Conservation (phyloP, 2,113 vertebrate species). For the Siphamia tubifer region DNA sequence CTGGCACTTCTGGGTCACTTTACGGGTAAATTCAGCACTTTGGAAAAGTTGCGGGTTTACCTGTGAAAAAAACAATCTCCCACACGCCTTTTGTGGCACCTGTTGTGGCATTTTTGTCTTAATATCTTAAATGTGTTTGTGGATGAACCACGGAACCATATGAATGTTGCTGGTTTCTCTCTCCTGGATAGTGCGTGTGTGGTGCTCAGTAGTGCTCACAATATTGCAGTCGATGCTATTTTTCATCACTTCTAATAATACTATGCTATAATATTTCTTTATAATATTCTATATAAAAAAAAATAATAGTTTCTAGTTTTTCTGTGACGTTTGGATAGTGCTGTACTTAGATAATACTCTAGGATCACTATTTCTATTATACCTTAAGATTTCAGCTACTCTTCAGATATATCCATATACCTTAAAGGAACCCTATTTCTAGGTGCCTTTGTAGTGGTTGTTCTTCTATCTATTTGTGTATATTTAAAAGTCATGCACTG, state of each 20-base stretch:
- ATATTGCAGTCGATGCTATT: slow-evolving; percentile 45
- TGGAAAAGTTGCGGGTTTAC: slow-evolving; percentile 37
- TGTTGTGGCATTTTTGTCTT: slow-evolving; percentile 1
- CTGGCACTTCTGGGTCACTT: slow-evolving; percentile 67
- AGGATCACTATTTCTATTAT: slow-evolving; percentile 12
- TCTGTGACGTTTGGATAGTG: slow-evolving; percentile 43
- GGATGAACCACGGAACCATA: not conserved
- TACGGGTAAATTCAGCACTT: slow-evolving; percentile 57
- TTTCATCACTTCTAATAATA: slow-evolving; percentile 37
- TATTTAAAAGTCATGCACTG: slow-evolving; percentile 37
- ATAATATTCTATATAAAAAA: slow-evolving; percentile 19
- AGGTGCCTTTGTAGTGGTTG: slow-evolving; percentile 51
- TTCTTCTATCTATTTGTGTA: slow-evolving; percentile 44
- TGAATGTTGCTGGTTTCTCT: slow-evolving; percentile 17
- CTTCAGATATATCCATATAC: slow-evolving; percentile 8
- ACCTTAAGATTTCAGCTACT: not conserved
- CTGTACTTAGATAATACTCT: slow-evolving; percentile 27
- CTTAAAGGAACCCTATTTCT: slow-evolving; percentile 37
- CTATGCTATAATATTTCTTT: slow-evolving; percentile 23
- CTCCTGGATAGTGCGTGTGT: slow-evolving; percentile 35
- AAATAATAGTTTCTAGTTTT: slow-evolving; percentile 38
- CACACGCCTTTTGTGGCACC: slow-evolving; percentile 5
- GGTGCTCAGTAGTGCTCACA: slow-evolving; percentile 38
- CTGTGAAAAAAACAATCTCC: slow-evolving; percentile 27
- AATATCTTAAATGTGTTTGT: slow-evolving; percentile 12